Percentiles rank a stretch among this genome's conserved stretches.
phyloP scores from a whole-genome alignment of 2,797 vertebrate genomes.

The Melopsittacus undulatus region DNA sequence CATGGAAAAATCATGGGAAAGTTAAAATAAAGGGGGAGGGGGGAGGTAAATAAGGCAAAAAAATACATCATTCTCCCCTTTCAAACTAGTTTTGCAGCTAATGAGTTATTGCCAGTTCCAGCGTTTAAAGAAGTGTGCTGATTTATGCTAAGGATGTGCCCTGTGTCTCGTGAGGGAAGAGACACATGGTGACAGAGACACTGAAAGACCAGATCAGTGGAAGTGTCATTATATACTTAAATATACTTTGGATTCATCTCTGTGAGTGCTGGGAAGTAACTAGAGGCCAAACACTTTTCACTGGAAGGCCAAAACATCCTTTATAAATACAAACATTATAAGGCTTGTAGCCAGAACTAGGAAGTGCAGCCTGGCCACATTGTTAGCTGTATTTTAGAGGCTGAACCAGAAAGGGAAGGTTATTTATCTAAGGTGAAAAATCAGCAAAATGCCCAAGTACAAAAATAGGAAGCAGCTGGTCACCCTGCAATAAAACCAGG shows the following conservation, averaged over 20 bases:
- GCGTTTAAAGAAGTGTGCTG: background rate
- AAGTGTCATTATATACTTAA: background rate
- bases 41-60: rapidly evolving
- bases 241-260: background rate
- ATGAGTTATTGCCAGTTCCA: background rate
- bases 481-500: background rate
- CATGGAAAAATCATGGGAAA: background rate
- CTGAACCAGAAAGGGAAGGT: conserved; percentile 20
- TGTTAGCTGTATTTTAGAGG: background rate
- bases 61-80: background rate
- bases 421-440: background rate
- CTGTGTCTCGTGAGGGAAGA: background rate
- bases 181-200: background rate
- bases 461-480: conserved; percentile 10
- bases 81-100: background rate
- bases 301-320: background rate
- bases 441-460: background rate
- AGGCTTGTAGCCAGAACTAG: background rate
- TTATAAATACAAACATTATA: background rate
- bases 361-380: background rate
- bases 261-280: background rate
- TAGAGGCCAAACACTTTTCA: background rate
- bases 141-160: background rate
- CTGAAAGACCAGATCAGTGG: background rate
- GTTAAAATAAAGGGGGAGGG: background rate